Evolutionary conservation across 2,888 invertebrate genomes (phyloP).

Genomic region (Polylopha cassiicola): DNA sequence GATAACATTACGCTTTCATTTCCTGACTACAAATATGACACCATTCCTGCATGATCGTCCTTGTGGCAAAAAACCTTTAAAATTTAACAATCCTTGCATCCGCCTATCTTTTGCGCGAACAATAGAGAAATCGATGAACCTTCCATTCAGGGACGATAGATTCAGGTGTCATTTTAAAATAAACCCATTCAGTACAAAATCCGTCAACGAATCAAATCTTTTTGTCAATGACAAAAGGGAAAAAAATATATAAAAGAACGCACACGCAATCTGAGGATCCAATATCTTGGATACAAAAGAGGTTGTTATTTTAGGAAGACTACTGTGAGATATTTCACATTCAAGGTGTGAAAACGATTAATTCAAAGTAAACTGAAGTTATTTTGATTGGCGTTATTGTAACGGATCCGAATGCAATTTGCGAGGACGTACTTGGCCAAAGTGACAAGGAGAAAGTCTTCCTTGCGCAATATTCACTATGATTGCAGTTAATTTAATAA

Average conservation of each 20-base stretch:
- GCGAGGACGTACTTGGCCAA: too few relatives aligned
- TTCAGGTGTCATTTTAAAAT: constrained; percentile 71
- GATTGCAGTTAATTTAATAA: too few relatives aligned
- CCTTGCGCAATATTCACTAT: too few relatives aligned
- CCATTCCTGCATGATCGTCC: too few relatives aligned
- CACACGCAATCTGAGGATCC: constrained; percentile 64
- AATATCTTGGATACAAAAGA: constrained; percentile 55
- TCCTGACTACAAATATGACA: too few relatives aligned
- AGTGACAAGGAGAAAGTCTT: too few relatives aligned
- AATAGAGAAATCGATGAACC: constrained; percentile 54
- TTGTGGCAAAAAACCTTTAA: constrained; percentile 18
- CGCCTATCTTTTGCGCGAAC: constrained; percentile 38
- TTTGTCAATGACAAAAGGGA: constrained; percentile 38
- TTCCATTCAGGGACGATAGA: constrained; percentile 51
- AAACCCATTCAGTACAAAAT: constrained; percentile 54
- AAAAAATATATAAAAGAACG: constrained; percentile 39
- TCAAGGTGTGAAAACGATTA: constrained; percentile 23
- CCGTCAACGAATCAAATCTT: constrained; percentile 69
- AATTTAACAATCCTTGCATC: constrained; percentile 35
- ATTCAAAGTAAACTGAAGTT: constrained; percentile 13
- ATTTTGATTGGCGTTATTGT: too few relatives aligned
- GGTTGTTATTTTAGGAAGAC: constrained; percentile 63
- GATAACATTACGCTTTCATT: too few relatives aligned
- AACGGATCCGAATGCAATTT: too few relatives aligned
- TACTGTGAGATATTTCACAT: constrained; percentile 25